Base-by-base conservation (phyloP, 92 coral and sea anemone genomes). In the Palythoa heliodiscus region DNA sequence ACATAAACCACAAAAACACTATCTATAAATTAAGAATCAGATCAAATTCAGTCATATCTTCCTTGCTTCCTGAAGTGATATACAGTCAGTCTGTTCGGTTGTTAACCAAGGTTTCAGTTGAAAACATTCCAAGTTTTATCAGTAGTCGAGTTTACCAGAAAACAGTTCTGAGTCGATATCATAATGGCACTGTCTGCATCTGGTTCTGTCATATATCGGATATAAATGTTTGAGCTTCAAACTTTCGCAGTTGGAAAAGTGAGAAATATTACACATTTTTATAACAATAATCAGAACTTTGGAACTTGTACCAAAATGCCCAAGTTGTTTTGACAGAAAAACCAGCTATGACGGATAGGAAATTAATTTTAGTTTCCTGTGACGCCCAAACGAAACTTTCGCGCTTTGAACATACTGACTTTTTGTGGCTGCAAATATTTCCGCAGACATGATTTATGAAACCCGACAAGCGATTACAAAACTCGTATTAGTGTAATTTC, bases 301-400 rank as follows among this genome's bases (percentile, higher is more conserved):
- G 20, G 74, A 47, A 66, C 24, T 19, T 22, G 71, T 43, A 80
- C 75, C 39, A 66, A 78, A 39, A 78, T 64, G 38, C 48, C 71
- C n/a, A 80, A 39, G 40, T 80, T 66, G 54, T 23, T 80, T 80
- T 80, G 84, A 80, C 75, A 80, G 84, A 80, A 80, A 79, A 64
- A 15, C 61, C 48, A 20, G 66, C 73, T 40, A 80, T 80, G 84
- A 80, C 74, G 84, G 84, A 80, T 80, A 80, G 72, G 84, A 80
- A 80, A 80, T 80, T 80, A 80, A 80, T 80, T 80, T 80, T 80
- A 80, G 84, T 10, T 80, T 80, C 84, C 84, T 80, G 84, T 80
- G 72, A 80, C 84, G 73, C 84, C 84, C 75, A 80, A 35, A 38
- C 68, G 40, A 79, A 63, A 79, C 60, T 37, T 79, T 43, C 29